phyloP scores from a whole-genome alignment of 2,113 vertebrate genomes.

The Epinephelus moara region DNA sequence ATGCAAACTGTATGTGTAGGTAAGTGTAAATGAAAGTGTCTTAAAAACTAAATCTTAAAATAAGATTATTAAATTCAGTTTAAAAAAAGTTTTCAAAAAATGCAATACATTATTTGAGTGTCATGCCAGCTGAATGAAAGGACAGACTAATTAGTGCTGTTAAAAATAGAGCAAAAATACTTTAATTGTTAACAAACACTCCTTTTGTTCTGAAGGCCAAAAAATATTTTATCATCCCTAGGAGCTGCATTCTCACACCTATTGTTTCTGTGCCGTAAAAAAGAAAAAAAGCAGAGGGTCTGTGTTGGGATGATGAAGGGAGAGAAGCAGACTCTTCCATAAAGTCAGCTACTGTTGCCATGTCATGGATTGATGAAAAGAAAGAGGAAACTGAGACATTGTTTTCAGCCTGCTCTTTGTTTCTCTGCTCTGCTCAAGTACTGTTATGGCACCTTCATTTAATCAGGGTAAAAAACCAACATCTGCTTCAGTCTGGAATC shows the following conservation, averaged over 20 bases:
- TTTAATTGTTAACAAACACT: neutral
- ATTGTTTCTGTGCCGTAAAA: neutral
- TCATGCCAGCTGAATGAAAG: neutral
- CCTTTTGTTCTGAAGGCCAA: neutral
- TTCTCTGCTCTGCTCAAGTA: constrained; percentile 6
- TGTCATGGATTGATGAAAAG: neutral
- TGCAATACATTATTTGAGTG: too few relatives aligned
- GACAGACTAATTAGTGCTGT: neutral
- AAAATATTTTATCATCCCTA: neutral
- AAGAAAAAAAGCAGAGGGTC: too few relatives aligned
- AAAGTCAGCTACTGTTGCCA: neutral
- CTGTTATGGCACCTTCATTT: constrained; percentile 32
- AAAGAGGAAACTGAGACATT: neutral
- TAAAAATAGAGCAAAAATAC: neutral
- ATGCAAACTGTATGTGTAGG: neutral
- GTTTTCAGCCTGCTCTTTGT: constrained; percentile 1
- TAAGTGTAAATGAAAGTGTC: neutral
- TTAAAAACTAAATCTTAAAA: too few relatives aligned
- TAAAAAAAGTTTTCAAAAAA: neutral
- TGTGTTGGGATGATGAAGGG: neutral
- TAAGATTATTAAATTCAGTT: neutral
- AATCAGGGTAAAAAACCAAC: constrained; percentile 54
- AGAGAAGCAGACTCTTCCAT: neutral
- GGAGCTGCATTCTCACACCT: neutral
- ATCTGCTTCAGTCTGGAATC: constrained; percentile 21